Evolutionary conservation across 2,113 vertebrate genomes (phyloP), one percentile per base, ranked within the genome.

Genomic region (Abramis brama): DNA sequence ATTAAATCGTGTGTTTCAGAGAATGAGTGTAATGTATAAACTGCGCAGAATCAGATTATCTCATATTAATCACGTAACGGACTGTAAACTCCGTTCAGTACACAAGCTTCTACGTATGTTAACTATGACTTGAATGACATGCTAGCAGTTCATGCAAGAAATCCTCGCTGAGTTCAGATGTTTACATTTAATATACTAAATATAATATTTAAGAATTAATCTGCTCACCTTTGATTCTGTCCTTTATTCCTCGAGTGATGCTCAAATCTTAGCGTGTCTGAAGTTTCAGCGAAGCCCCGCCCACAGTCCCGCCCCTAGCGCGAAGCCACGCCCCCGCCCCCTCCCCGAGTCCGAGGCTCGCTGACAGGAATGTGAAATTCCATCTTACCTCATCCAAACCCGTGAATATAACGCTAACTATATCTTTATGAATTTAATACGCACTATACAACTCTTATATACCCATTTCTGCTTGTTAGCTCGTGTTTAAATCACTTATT

Each of bases 241-340:
- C 86, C 43, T 66, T 68, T 50, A 45, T 33, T 85, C 88, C 88
- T 91, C 85, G 87, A 89, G 55, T 91, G 90, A 45, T 88, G 79
- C 90, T 88, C 91, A n/a, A 84, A 87, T 89, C 90, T 93, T 89
- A 89, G 91, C 81, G 90, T 91, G 88, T 77, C 90, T 90, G 91
- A 86, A 87, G 91, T 62, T 90, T 77, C 89, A 5, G 74, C 25
- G 6, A 11, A 25, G 47, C 74, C 47, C 47, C 74, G 43, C 43
- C 74, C 71, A 88, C 87, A 5, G 36, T 1, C 85, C 86, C 92
- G 88, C 92, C 92, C 92, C 91, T 91, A 88, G 87, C 91, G 89
- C 86, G 87, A 90, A 90, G 89, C 90, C 91, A 93, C 88, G 84
- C 90, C 90, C 88, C 50, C 13, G 11, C 0, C 2, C 86, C 78